Base-by-base conservation (phyloP, 1,140 invertebrate genomes). In the Saccostrea cuccullata region DNA sequence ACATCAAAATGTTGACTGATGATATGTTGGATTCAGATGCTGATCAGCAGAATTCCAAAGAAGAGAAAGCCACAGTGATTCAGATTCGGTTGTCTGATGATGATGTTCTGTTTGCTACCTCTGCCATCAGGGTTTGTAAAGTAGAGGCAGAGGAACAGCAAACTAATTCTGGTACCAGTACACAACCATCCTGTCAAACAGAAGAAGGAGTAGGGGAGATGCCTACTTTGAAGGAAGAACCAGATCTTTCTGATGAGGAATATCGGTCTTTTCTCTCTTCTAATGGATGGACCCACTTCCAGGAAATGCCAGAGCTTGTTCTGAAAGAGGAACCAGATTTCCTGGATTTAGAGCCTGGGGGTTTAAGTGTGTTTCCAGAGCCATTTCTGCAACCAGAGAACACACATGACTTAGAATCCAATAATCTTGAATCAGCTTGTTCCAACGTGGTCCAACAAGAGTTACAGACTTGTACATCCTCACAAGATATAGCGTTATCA, bases 101-200 rank as follows among this genome's bases (percentile, higher is more conserved):
- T 36, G 70, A 77, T 36, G 70, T 77, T 36, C 26, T 36, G 70
- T 77, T 77, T 30, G 70, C 70, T 26, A 77, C 30, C 11, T 77
- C 70, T 77, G 70, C 70, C 15, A 26, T 77, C 30, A 26, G 30
- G 26, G 15, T 12, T 77, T 36, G 23, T 11, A 77, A 77, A 26
- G 30, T 15, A 30, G 70, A 77, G 12, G 9, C 23, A 77, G 70
- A 64, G n/a, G 15, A 30, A 36, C 30, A 30, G 13, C 58, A 64
- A 20, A 17, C 58, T n/a, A n/a, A 17, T 20, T 20, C 58, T 64
- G 58, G 17, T 20, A 64, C n/a, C 70, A 77, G 5, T 47, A 0
- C 9, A 47, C 47, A 47, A 77, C 70, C 70, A 77, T 77, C 70
- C 11, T 11, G 15, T 13, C 70, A 77, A 17, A 67, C 23, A 67